Evolutionary conservation across 2,113 vertebrate genomes (phyloP).

Genomic region (Hirundichthys speculiger): DNA sequence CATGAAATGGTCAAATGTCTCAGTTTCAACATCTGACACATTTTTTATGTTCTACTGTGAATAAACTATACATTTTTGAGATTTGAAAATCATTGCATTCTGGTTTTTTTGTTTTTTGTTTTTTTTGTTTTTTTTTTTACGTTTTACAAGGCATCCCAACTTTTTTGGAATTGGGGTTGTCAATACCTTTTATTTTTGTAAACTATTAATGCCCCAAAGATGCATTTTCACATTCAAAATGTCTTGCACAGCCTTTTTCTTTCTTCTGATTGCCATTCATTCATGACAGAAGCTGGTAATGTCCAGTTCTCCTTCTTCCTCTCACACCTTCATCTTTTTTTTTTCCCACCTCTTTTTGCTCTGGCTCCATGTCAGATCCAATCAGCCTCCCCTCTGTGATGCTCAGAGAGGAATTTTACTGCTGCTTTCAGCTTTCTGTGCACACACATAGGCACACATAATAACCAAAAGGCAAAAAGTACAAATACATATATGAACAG

Average conservation of each 20-base stretch:
- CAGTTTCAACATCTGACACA: too few relatives aligned
- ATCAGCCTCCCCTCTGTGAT: constrained; percentile 72
- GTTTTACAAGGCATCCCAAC: too few relatives aligned
- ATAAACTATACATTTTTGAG: too few relatives aligned
- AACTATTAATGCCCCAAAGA: background rate
- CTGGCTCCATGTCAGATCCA: constrained; percentile 68
- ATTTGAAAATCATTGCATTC: too few relatives aligned
- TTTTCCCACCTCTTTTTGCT: constrained; percentile 60
- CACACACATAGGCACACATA: constrained; percentile 28
- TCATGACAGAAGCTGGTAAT: constrained; percentile 58
- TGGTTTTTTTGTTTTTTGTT: too few relatives aligned
- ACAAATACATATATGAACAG: constrained; percentile 23
- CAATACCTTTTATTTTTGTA: background rate
- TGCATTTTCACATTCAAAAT: background rate
- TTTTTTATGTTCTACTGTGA: too few relatives aligned
- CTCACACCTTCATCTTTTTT: constrained; percentile 67
- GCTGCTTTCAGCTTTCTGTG: constrained; percentile 62
- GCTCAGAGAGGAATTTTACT: constrained; percentile 76
- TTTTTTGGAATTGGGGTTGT: too few relatives aligned
- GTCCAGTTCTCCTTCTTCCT: constrained; percentile 15
- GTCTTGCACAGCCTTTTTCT: background rate
- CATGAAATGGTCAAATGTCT: too few relatives aligned
- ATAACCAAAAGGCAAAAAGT: constrained; percentile 27
- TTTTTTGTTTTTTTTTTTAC: too few relatives aligned
- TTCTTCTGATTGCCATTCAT: constrained; percentile 44